Base-by-base conservation (phyloP, 2,113 vertebrate species). In the Etheostoma spectabile region DNA sequence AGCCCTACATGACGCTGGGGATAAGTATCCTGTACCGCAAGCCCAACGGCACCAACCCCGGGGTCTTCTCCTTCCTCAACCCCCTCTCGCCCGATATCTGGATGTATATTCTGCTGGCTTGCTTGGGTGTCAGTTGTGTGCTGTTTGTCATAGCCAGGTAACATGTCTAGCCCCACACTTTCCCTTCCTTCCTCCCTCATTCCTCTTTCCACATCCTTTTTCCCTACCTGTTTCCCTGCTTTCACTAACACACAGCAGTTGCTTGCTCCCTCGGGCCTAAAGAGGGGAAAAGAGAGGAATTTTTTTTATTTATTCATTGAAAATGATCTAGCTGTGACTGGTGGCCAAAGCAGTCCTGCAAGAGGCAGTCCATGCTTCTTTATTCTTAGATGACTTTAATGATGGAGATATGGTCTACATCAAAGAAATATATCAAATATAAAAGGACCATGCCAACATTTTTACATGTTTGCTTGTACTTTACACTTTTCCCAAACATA, bases 121-220 rank as follows among this genome's bases (percentile, higher is more conserved):
- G 95, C 97, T 98, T 99, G 97, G 98, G 98, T 98, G 98, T 99
- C 97, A 99, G 98, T 98, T 99, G 98, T 97, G 98, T 99, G 97
- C 98, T 99, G 96, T 99, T 99, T 99, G 98, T 99, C 98, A 99
- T 99, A 97, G 98, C 98, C 98, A 99, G 98, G 98, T 99, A 99
- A 99, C 97, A 98, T 96, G 94, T 93, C 96, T 75, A 53, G 93
- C 96, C 48, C n/a, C 8, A 18, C 27, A 5, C 94, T 94, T 46
- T 38, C 6, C 95, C 95, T 95, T 15, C 94, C 57, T 22, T 22
- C 35, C 12, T 68, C 57, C 21, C 38, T 94, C 93, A 95, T 95
- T 95, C 96, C 95, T 96, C 96, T 94, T 94, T 95, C 18, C 45
- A 8, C 94, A 92, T 96, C 94, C 94, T 93, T 93, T 94, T 95